Conservation (phyloP, 2,113 vertebrate genomes). For the Picathartes gymnocephalus region DNA sequence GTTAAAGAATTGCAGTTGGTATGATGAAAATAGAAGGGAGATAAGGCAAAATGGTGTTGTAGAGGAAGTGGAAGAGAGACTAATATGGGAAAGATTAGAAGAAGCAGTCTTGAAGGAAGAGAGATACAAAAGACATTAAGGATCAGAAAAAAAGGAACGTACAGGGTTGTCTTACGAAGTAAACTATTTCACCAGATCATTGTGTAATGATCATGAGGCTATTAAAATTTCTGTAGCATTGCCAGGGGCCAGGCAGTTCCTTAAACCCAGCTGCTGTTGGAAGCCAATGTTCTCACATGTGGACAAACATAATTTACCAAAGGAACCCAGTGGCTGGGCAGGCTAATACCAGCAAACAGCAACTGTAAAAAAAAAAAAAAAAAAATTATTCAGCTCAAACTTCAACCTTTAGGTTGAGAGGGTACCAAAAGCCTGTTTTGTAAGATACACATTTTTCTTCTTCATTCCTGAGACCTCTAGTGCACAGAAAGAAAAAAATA, state of each 20-base stretch:
- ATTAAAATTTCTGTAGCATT: not conserved
- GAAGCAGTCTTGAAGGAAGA: not conserved
- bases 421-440: not conserved
- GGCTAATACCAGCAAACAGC: not conserved
- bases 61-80: not conserved
- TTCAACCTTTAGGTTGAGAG: not conserved
- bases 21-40: not conserved
- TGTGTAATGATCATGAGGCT: not conserved
- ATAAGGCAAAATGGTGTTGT: not conserved
- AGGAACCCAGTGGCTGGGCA: not conserved
- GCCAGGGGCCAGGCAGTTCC: not conserved
- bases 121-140: not conserved
- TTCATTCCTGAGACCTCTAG: not conserved
- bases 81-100: slow-evolving; percentile 1
- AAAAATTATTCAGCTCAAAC: not conserved
- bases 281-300: not conserved
- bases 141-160: not conserved
- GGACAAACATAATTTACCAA: not conserved
- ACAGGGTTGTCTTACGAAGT: not conserved
- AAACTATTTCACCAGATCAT: not conserved
- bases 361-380: not conserved
- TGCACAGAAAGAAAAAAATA: not conserved
- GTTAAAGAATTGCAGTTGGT: not conserved
- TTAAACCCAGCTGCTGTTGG: not conserved
- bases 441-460: not conserved